Evolutionary conservation across 2,113 vertebrate species (phyloP).

Genomic region (Vombatus ursinus): DNA sequence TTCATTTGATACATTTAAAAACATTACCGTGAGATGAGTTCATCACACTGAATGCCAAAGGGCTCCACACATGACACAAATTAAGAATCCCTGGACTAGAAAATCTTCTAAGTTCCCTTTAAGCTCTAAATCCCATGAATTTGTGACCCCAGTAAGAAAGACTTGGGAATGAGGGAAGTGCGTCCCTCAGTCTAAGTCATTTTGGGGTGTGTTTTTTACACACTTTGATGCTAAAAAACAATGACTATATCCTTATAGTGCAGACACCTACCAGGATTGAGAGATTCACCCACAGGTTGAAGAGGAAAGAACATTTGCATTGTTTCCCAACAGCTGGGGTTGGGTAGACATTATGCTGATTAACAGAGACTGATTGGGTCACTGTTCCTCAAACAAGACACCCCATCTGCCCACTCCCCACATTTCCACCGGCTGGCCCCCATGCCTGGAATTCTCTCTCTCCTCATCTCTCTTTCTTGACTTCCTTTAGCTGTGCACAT

Average conservation of each 20-base stretch:
- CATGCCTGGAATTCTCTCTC: background rate
- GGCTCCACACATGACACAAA: background rate
- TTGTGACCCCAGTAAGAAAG: background rate
- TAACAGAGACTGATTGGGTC: background rate
- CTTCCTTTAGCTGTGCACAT: background rate
- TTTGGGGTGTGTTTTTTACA: background rate
- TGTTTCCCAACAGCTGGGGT: background rate
- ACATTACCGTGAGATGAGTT: background rate
- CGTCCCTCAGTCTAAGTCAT: background rate
- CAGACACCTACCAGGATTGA: background rate
- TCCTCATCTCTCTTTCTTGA: background rate
- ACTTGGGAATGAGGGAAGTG: background rate
- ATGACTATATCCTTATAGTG: background rate
- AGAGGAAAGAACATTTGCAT: background rate
- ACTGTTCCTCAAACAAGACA: background rate
- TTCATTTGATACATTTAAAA: background rate
- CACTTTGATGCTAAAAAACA: background rate
- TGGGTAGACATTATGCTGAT: background rate
- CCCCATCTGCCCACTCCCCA: background rate
- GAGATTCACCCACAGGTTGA: background rate
- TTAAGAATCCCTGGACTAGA: background rate
- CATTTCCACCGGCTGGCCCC: background rate
- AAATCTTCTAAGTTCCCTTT: background rate
- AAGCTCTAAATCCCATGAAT: background rate
- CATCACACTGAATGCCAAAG: background rate